Evolutionary conservation across 2,113 vertebrate species (phyloP).

Genomic region (Pithys albifrons): DNA sequence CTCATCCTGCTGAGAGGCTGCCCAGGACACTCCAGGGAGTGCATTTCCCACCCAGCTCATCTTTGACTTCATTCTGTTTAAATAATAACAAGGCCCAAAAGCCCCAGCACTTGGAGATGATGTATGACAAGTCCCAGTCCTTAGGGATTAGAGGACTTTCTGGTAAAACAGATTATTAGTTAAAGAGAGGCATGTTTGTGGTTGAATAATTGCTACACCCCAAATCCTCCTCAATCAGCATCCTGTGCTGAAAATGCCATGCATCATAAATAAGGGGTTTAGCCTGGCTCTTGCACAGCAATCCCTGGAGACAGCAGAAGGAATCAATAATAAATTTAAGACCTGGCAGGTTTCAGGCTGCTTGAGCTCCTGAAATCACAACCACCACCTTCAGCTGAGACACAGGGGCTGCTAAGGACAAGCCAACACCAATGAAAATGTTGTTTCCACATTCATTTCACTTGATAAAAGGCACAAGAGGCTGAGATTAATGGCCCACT

Average conservation of each 20-base stretch:
- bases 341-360: conserved; percentile 43
- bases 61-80: background rate
- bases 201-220: background rate
- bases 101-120: background rate
- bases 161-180: background rate
- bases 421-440: background rate
- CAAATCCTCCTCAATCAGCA: conserved; percentile 16
- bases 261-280: conserved; percentile 56
- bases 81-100: background rate
- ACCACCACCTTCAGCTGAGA: background rate
- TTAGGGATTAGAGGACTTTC: background rate
- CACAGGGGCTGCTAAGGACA: background rate
- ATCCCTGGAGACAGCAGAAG: conserved; percentile 26
- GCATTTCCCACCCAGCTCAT: background rate
- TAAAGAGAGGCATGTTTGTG: background rate
- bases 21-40: background rate
- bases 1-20: background rate
- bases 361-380: background rate
- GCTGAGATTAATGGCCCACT: background rate
- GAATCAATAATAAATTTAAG: conserved; percentile 66
- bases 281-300: conserved; percentile 44
- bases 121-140: background rate
- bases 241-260: conserved; percentile 41
- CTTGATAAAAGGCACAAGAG: background rate
- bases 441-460: background rate